Conservation (phyloP, 2,888 invertebrate genomes). For the Polyploca ridens region DNA sequence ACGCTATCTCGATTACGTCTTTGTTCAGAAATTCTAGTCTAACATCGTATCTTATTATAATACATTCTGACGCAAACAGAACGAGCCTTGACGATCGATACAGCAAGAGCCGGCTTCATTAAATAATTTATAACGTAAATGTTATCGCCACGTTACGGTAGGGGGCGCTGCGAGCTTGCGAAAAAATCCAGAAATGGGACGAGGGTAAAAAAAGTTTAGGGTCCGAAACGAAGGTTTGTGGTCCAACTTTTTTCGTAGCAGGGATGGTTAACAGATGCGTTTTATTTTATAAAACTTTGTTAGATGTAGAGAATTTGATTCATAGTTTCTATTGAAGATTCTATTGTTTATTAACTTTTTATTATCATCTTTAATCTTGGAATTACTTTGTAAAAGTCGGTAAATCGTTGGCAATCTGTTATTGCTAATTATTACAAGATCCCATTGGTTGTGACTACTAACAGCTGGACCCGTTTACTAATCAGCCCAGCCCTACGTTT, state of each 20-base stretch:
- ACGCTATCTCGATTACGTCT: no score
- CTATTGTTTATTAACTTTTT: no score
- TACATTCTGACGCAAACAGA: constrained; percentile 11
- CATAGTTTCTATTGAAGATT: background rate
- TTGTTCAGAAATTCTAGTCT: background rate
- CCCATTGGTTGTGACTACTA: no score
- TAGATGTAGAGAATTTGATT: background rate
- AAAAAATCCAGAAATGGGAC: background rate
- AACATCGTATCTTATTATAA: background rate
- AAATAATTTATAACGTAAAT: constrained; percentile 34
- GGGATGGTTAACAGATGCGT: background rate
- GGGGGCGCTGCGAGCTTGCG: constrained; percentile 6
- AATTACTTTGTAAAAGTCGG: no score
- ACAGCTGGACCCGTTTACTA: no score
- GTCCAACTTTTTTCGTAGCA: background rate
- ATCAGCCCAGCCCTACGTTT: no score
- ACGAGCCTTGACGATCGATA: constrained; percentile 31
- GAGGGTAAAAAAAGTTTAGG: constrained; percentile 6
- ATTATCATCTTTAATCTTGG: no score
- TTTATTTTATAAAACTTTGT: background rate
- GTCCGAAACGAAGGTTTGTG: background rate
- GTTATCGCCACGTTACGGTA: background rate
- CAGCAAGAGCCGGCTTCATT: constrained; percentile 32
- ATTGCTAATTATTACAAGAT: no score
- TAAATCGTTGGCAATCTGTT: no score